Percentiles rank a stretch among this genome's conserved stretches.
These are phyloP conservation scores for Eupelmus urozonus DNA, from an alignment of 2,888 invertebrate species.

Conservation along the genomic window DNA sequence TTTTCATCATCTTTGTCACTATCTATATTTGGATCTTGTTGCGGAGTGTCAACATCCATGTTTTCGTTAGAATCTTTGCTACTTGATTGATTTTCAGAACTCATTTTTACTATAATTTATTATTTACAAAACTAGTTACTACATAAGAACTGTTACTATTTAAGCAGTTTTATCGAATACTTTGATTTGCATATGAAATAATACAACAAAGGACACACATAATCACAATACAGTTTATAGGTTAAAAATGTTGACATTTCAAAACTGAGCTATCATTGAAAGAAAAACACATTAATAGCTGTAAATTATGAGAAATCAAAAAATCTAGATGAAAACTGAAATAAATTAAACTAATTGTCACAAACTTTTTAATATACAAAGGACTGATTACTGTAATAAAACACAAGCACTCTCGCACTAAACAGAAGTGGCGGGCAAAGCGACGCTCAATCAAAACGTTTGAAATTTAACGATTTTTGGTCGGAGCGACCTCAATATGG, in stretches of 20 bases:
- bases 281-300: constrained; percentile 9
- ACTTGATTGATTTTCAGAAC: constrained; percentile 51
- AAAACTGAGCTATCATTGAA: not conserved
- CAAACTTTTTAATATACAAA: constrained; percentile 9
- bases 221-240: constrained; percentile 25
- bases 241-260: constrained; percentile 53
- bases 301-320: too few species aligned
- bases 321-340: constrained; percentile 9
- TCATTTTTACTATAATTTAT: constrained; percentile 59
- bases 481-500: constrained; percentile 39
- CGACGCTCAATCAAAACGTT: constrained; percentile 55
- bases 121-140: constrained; percentile 18
- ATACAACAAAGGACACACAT: constrained; percentile 30
- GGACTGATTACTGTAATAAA: constrained; percentile 7
- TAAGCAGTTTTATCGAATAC: not conserved
- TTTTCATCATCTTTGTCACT: constrained; percentile 78
- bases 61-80: constrained; percentile 56
- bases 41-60: constrained; percentile 59
- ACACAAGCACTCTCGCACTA: constrained; percentile 23
- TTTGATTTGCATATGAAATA: constrained; percentile 5
- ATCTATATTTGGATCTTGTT: constrained; percentile 27
- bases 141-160: constrained; percentile 27
- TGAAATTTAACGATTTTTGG: constrained; percentile 58
- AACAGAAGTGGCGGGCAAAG: constrained; percentile 58
- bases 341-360: constrained; percentile 11